phyloP scores from a whole-genome alignment of 2,113 vertebrate genomes.

The Corythornis cristatus region DNA sequence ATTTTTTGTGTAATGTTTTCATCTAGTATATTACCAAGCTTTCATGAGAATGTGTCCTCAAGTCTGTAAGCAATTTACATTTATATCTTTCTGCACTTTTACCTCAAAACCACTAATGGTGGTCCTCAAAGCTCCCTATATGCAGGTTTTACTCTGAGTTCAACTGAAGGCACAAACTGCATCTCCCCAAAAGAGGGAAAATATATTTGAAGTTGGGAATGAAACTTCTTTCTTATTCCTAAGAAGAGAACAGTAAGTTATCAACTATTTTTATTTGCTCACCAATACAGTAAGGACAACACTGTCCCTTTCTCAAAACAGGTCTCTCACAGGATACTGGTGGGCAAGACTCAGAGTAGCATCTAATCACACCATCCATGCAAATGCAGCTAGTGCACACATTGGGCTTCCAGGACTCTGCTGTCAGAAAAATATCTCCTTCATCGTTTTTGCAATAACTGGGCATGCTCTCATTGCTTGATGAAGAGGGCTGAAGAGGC shows the following conservation, averaged over 20 bases:
- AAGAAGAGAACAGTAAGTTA: background rate
- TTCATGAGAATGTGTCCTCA: background rate
- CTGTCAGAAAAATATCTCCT: slow-evolving; percentile 89
- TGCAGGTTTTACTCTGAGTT: background rate
- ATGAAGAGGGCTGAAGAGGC: slow-evolving; percentile 75
- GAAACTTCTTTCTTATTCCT: background rate
- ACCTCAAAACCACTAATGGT: background rate
- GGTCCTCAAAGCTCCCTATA: background rate
- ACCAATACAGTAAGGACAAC: slow-evolving; percentile 93
- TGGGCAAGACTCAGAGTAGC: slow-evolving; percentile 89
- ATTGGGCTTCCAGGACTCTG: slow-evolving; percentile 92
- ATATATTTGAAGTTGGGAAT: background rate
- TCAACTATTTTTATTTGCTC: slow-evolving; percentile 41
- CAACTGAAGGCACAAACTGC: background rate
- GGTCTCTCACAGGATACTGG: slow-evolving; percentile 84
- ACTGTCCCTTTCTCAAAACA: slow-evolving; percentile 89
- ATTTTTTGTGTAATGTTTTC: background rate
- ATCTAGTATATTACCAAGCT: background rate
- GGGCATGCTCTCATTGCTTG: slow-evolving; percentile 85
- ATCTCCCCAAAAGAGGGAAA: background rate
- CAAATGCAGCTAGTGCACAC: slow-evolving; percentile 90
- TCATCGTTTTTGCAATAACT: slow-evolving; percentile 86
- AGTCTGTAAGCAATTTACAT: background rate
- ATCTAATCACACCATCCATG: slow-evolving; percentile 84
- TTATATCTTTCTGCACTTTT: background rate